A percentile compares a stretch with the other conserved stretches of the same genome.
Conservation (phyloP, 2,797 vertebrate species). For the Notamacropus eugenii region DNA sequence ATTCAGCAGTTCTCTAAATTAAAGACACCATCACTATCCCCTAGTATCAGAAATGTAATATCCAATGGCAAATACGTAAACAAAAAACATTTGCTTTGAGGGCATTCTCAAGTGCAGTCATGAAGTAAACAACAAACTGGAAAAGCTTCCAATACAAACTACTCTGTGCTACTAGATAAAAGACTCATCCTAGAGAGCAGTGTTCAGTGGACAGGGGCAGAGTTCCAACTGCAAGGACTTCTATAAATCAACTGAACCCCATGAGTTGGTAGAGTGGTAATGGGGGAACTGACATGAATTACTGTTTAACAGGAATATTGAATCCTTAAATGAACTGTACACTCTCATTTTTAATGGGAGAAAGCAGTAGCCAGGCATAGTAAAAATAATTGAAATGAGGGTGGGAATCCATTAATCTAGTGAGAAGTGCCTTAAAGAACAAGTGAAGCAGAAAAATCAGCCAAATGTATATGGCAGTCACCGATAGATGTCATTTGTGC, state of each 20-base stretch:
- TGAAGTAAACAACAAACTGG: conserved; percentile 30
- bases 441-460: conserved; percentile 76
- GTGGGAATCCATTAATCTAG: conserved; percentile 77
- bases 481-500: conserved; percentile 51
- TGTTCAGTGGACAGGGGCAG: conserved; percentile 50
- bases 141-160: conserved; percentile 65
- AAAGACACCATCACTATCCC: neutral
- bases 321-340: conserved; percentile 85
- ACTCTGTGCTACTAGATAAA: conserved; percentile 30
- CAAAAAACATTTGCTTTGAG: conserved; percentile 1
- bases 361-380: conserved; percentile 78
- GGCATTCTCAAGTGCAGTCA: conserved; percentile 20
- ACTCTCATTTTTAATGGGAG: conserved; percentile 83
- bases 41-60: neutral
- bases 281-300: conserved; percentile 70
- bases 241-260: conserved; percentile 74
- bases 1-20: neutral
- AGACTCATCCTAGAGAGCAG: conserved; percentile 51
- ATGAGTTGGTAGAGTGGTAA: conserved; percentile 61
- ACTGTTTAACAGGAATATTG: conserved; percentile 79
- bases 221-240: conserved; percentile 1
- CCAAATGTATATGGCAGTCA: conserved; percentile 54
- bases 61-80: neutral
- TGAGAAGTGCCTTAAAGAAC: conserved; percentile 72
- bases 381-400: conserved; percentile 85